Percentiles rank a stretch among this genome's conserved stretches.
Evolutionary conservation across 2,888 invertebrate genomes (phyloP).

Genomic region (Pandemis cinnamomeana): DNA sequence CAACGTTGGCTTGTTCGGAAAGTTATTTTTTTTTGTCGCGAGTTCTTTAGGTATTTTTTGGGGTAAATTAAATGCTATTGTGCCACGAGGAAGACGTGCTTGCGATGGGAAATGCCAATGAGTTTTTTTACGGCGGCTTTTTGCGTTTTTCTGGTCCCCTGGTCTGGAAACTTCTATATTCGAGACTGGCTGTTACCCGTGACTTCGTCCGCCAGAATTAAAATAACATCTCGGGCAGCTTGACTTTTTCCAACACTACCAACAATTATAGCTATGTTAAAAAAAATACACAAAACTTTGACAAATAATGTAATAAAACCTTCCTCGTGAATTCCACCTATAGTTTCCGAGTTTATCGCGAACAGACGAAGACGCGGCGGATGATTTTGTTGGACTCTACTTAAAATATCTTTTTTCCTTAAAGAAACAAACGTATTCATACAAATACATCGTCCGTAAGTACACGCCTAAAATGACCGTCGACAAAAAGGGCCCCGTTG

Average conservation of each 20-base stretch:
- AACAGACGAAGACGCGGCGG: too few species aligned
- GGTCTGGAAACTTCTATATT: slow-evolving; percentile 8
- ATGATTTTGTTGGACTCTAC: too few species aligned
- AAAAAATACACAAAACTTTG: too few species aligned
- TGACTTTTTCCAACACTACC: too few species aligned
- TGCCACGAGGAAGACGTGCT: slow-evolving; percentile 27
- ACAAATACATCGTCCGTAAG: not conserved
- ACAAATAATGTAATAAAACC: too few species aligned
- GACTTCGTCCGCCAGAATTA: not conserved
- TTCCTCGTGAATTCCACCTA: too few species aligned
- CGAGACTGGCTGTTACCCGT: not conserved
- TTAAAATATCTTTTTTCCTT: too few species aligned
- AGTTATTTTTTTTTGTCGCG: slow-evolving; percentile 32
- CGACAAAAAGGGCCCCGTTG: slow-evolving; percentile 1
- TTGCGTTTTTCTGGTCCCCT: not conserved
- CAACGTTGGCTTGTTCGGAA: slow-evolving; percentile 41
- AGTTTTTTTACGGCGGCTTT: slow-evolving; percentile 2
- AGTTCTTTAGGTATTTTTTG: slow-evolving; percentile 38
- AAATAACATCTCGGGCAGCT: too few species aligned
- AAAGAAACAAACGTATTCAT: not conserved
- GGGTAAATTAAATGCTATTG: slow-evolving; percentile 41
- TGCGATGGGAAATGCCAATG: slow-evolving; percentile 25
- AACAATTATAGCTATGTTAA: too few species aligned
- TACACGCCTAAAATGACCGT: not conserved
- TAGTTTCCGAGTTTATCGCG: too few species aligned